These are phyloP conservation scores for Pristionchus mayeri DNA, from an alignment of 2,888 invertebrate genomes.

Conservation along the genomic window DNA sequence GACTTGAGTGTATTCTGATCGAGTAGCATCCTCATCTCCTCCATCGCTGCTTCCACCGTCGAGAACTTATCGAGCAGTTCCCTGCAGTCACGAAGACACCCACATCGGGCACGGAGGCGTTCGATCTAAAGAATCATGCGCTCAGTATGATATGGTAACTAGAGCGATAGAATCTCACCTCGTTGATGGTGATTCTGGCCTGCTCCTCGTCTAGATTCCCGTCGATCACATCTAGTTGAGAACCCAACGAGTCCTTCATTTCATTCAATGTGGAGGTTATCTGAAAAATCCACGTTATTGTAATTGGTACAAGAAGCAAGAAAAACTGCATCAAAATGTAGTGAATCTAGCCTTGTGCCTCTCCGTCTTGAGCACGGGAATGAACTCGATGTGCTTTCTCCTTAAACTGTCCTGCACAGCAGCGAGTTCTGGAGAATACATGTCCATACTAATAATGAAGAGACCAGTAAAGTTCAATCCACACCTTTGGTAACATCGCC, in stretches of 20 bases:
- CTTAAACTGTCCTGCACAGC: slow-evolving; percentile 31
- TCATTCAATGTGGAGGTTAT: background rate
- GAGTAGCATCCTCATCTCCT: background rate
- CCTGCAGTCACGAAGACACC: slow-evolving; percentile 23
- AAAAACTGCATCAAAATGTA: too few relatives aligned
- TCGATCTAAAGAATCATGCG: background rate
- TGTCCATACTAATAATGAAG: background rate
- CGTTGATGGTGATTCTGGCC: background rate
- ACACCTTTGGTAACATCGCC: slow-evolving; percentile 36
- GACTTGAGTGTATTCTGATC: slow-evolving; percentile 12
- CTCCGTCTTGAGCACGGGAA: slow-evolving; percentile 38
- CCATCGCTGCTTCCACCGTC: slow-evolving; percentile 26
- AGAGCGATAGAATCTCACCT: background rate
- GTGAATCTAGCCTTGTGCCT: slow-evolving; percentile 11
- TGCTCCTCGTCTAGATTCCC: slow-evolving; percentile 26
- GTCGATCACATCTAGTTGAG: slow-evolving; percentile 39
- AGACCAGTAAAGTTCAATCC: too few relatives aligned
- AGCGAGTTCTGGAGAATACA: slow-evolving; percentile 5
- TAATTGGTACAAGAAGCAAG: background rate
- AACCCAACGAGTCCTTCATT: slow-evolving; percentile 45
- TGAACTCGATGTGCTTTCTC: background rate
- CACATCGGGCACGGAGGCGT: background rate
- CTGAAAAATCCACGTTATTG: background rate
- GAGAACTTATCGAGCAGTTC: slow-evolving; percentile 41
- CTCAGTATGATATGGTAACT: too few relatives aligned